Conservation (phyloP, 2,888 invertebrate species). For the Drosophila colorata region DNA sequence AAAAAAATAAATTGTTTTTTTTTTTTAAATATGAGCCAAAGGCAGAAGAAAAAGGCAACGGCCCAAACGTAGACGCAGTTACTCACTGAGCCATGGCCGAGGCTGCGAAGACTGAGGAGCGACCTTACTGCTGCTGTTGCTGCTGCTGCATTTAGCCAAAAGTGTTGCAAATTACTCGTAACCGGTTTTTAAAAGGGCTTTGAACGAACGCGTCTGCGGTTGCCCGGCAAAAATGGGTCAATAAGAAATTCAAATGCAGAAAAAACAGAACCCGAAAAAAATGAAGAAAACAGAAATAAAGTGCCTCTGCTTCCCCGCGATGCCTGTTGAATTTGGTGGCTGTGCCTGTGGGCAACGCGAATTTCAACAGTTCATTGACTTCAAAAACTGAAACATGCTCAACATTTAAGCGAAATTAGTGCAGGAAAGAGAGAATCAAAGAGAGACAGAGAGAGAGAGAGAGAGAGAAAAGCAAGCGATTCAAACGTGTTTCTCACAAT, state of each 20-base stretch:
- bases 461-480: neutral
- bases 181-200: slow-evolving; percentile 44
- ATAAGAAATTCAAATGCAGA: slow-evolving; percentile 46
- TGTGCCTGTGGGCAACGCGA: slow-evolving; percentile 23
- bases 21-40: slow-evolving; percentile 6
- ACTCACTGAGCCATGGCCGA: slow-evolving; percentile 22
- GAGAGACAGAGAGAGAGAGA: no score
- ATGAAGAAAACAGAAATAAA: slow-evolving; percentile 12
- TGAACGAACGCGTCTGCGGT: slow-evolving; percentile 21
- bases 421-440: slow-evolving; percentile 3
- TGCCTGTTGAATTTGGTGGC: slow-evolving; percentile 1
- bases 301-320: slow-evolving; percentile 2
- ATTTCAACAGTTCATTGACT: slow-evolving; percentile 44
- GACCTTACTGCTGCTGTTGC: slow-evolving; percentile 23
- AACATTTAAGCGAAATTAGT: slow-evolving; percentile 37
- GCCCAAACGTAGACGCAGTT: slow-evolving; percentile 35
- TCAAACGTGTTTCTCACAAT: slow-evolving; percentile 37
- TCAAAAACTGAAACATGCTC: slow-evolving; percentile 27
- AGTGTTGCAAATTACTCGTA: slow-evolving; percentile 46
- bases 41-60: slow-evolving; percentile 26
- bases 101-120: slow-evolving; percentile 10
- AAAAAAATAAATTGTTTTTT: no score
- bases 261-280: slow-evolving; percentile 12
- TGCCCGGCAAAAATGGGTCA: slow-evolving; percentile 39
- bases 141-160: slow-evolving; percentile 39